These are phyloP conservation scores for Drepanosiphum platanoidis DNA, from an alignment of 2,888 invertebrate species.

Conservation along the genomic window DNA sequence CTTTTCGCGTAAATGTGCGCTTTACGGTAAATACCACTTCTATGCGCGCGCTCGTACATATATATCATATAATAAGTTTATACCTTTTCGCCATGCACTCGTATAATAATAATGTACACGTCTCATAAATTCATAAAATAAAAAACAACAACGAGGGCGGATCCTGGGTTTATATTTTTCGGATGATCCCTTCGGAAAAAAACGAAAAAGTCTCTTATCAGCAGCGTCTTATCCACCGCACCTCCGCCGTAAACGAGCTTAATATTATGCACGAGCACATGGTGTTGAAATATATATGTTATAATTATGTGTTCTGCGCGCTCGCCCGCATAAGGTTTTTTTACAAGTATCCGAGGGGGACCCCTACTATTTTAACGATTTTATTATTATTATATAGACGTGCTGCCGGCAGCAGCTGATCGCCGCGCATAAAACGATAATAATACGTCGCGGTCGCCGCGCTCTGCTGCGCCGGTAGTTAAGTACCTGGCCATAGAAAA, in stretches of 20 bases:
- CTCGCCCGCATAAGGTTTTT: neutral
- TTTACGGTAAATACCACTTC: neutral
- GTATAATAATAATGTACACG: neutral
- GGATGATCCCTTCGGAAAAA: neutral
- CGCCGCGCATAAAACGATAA: neutral
- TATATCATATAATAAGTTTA: neutral
- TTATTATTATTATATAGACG: neutral
- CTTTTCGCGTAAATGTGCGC: neutral
- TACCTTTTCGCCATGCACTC: neutral
- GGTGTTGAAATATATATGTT: neutral
- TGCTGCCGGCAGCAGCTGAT: neutral
- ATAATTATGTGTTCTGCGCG: no score
- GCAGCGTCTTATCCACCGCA: no score
- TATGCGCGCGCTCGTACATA: neutral
- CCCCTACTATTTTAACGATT: no score
- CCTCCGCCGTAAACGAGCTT: neutral
- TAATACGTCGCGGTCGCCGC: neutral
- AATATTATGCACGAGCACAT: neutral
- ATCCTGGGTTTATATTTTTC: neutral
- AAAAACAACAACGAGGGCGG: neutral
- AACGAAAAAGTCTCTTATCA: no score
- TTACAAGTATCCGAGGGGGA: no score
- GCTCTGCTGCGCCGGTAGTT: no score
- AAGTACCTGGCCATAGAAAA: no score
- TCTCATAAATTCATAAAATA: neutral